Evolutionary conservation across 2,113 vertebrate species (phyloP), one percentile per base, ranked within the genome.

Genomic region (Rutilus rutilus): DNA sequence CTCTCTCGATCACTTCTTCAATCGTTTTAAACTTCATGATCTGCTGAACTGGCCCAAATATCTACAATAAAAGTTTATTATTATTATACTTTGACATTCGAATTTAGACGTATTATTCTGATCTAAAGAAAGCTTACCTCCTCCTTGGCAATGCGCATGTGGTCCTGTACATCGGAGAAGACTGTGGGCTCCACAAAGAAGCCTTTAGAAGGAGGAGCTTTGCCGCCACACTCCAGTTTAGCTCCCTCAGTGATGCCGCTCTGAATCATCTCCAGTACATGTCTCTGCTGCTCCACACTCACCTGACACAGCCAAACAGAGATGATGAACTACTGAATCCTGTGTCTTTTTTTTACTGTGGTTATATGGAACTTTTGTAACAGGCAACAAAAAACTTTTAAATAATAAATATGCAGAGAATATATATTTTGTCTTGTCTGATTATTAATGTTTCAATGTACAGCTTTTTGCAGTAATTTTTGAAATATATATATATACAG

Each of bases 101-200:
- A 30, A 81, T 25, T 21, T 19, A 47, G 15, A 30, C 5, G 17
- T 17, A 47, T 47, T 3, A 45, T 15, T 81, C 59, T 21, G 60
- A 25, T 27, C 10, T 77, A 15, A 54, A 33, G 25, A 27, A 21
- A 33, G 3, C 50, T 36, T 96, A 99, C 98, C 97, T 99, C 98
- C 88, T 99, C 98, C 92, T 95, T 98, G 89, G 98, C 97, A 59
- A 99, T 97, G 89, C 97, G 93, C 98, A 99, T 99, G 93, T 99
- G 96, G 19, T 99, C 98, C 3, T 93, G 97, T 73, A 99, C 98
- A 0, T 97, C 96, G 86, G 98, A 99, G 90, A 99, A 99, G 89
- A 99, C 97, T 0, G 98, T 99, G n/a, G 98, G 98, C 89, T 99
- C 97, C 27, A 99, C 96, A 94, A 96, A 99, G 92, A 98, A 99